Base-by-base conservation (phyloP, 1,140 invertebrate species). In the Drosophila gunungcola region DNA sequence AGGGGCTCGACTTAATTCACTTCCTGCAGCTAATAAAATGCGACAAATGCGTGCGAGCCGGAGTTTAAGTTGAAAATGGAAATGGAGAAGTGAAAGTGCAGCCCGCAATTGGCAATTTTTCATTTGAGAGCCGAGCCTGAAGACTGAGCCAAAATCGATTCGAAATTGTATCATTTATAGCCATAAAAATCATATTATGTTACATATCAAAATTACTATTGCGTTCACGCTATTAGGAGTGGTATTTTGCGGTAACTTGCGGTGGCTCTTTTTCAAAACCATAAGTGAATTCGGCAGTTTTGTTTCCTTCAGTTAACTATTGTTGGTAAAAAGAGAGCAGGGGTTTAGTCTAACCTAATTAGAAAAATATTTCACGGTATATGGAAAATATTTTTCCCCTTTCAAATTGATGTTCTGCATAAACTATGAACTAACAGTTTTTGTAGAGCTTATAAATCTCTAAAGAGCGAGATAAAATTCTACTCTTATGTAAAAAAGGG, bases 21-120 rank as follows among this genome's bases (percentile, higher is more conserved):
- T 88, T 89, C 85, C 84, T 89, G 73, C 67, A 49, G 53, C 70
- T 75, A 79, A 86, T 77, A 52, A 78, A 78, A 80, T 60, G 46
- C 62, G 42, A 48, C 65, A 88, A 77, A 78, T 88, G 84, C 80
- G 84, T 80, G 84, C 61, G 46, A 65, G 61, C 12, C 78, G 64
- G 65, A 80, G 70, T 60, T 77, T 12, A 42, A 73, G 51, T 46
- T 67, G 64, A 53, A 76, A 78, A 72, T 79, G 55, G 77, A 74
- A 80, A 73, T 57, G 80, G 76, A 80, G 77, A 74, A 89, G 84
- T 72, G 80, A 89, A 80, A 89, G 80, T 80, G 67, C 72, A 65
- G 56, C n/a, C 46, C 60, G 56, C 70, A 64, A 72, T 73, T 56
- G 48, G 61, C 58, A 32, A 79, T 69, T 83, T 70, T 70, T 72